Conservation (phyloP, 2,888 invertebrate genomes). For the Cataglyphis rosenhaueri region DNA sequence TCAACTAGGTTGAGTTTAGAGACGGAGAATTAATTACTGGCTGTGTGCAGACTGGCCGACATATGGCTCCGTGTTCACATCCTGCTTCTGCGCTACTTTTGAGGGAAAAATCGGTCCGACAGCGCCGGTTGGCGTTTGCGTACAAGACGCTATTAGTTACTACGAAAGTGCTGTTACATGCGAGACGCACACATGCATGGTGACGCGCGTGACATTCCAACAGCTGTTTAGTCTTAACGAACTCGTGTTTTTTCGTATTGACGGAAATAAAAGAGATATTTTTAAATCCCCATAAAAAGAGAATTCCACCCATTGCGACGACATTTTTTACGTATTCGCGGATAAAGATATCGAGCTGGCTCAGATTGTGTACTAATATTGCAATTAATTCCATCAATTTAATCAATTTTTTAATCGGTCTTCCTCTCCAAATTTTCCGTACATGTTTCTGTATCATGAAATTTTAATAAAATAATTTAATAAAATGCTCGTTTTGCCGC, state of each 20-base stretch:
- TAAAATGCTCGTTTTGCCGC: not conserved
- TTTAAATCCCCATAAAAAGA: not conserved
- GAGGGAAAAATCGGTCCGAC: conserved; percentile 41
- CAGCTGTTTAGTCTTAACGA: conserved; percentile 47
- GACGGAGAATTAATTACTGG: conserved; percentile 43
- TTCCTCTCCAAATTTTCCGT: not conserved
- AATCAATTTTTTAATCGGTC: not conserved
- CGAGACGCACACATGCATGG: conserved; percentile 34
- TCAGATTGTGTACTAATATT: not conserved
- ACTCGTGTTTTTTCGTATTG: conserved; percentile 8
- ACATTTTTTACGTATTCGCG: not conserved
- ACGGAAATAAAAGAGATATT: conserved; percentile 23
- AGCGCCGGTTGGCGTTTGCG: conserved; percentile 34
- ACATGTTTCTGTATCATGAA: not conserved
- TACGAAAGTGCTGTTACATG: conserved; percentile 38
- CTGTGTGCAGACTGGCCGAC: conserved; percentile 56
- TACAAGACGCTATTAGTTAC: conserved; percentile 58
- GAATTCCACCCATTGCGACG: not conserved
- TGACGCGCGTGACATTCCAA: conserved; percentile 34
- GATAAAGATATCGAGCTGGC: not conserved
- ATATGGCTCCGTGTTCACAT: conserved; percentile 59
- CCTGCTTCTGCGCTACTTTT: conserved; percentile 44
- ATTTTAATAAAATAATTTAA: conserved; percentile 11
- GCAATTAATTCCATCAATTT: not conserved
- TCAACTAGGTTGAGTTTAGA: conserved; percentile 63